Conservation (phyloP, 2,797 vertebrate genomes). For the Yasuhikotakia modesta region DNA sequence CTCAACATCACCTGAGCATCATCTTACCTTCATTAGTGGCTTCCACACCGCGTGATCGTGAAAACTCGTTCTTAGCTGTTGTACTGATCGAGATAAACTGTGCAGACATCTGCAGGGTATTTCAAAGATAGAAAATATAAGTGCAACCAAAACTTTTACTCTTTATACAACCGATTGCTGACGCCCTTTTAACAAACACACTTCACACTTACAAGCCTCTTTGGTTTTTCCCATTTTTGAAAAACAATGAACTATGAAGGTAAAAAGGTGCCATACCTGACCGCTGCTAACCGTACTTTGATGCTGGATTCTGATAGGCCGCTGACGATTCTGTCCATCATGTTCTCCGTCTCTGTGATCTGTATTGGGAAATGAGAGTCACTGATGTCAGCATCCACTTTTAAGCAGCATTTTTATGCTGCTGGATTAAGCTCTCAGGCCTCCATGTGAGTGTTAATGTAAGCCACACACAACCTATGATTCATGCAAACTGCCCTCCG, state of each 20-base stretch:
- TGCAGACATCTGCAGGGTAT: slow-evolving; percentile 82
- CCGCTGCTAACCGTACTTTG: slow-evolving; percentile 97
- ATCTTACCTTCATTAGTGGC: slow-evolving; percentile 97
- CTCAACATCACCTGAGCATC: neutral
- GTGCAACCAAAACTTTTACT: neutral
- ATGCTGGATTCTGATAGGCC: slow-evolving; percentile 97
- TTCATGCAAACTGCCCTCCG: too few species aligned
- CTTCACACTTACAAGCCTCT: neutral
- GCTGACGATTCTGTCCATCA: slow-evolving; percentile 99
- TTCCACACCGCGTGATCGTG: slow-evolving; percentile 99
- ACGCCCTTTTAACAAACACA: too few species aligned
- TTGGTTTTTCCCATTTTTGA: neutral
- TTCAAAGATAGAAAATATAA: neutral
- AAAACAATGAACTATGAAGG: neutral
- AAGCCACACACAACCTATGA: neutral
- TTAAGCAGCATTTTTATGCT: neutral
- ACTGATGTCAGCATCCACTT: neutral
- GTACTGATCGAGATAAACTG: slow-evolving; percentile 97
- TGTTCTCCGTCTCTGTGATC: slow-evolving; percentile 99
- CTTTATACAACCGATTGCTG: neutral
- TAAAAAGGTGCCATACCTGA: slow-evolving; percentile 81
- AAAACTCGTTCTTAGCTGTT: slow-evolving; percentile 98
- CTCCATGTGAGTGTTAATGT: neutral
- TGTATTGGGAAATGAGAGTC: slow-evolving; percentile 63
- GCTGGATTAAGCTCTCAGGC: too few species aligned